These are phyloP conservation scores for Chunga burmeisteri DNA, from an alignment of 2,113 vertebrate genomes.

Conservation along the genomic window DNA sequence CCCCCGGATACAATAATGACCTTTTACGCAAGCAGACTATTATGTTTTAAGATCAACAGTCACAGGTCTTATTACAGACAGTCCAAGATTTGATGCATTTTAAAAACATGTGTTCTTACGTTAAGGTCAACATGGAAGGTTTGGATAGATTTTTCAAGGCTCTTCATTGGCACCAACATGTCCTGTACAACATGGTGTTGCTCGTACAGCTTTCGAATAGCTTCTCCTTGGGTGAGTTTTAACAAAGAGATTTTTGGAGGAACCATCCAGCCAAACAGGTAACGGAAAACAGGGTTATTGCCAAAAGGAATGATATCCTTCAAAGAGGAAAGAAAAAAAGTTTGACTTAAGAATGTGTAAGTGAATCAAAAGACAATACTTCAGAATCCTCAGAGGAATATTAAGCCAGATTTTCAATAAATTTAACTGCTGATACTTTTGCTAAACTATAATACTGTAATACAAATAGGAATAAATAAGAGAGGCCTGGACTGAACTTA, in stretches of 20 bases:
- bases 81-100: accelerated
- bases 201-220: conserved; percentile 91
- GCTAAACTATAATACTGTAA: not conserved
- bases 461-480: not conserved
- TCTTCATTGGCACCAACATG: conserved; percentile 95
- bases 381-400: not conserved
- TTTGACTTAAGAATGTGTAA: not conserved
- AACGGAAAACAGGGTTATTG: conserved; percentile 91
- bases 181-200: conserved; percentile 97
- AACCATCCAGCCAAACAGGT: conserved; percentile 97
- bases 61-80: not conserved
- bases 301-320: conserved; percentile 98
- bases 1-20: not conserved
- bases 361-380: not conserved
- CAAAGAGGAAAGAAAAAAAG: not conserved
- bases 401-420: not conserved
- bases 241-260: conserved; percentile 97
- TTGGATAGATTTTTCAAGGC: conserved; percentile 82
- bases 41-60: not conserved
- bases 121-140: conserved; percentile 87
- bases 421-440: not conserved
- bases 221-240: conserved; percentile 97
- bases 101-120: conserved; percentile 67
- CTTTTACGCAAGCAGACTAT: not conserved
- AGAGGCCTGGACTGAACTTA: not conserved